Conservation (phyloP, 2,888 invertebrate genomes). For the Cephus nigrinus region DNA sequence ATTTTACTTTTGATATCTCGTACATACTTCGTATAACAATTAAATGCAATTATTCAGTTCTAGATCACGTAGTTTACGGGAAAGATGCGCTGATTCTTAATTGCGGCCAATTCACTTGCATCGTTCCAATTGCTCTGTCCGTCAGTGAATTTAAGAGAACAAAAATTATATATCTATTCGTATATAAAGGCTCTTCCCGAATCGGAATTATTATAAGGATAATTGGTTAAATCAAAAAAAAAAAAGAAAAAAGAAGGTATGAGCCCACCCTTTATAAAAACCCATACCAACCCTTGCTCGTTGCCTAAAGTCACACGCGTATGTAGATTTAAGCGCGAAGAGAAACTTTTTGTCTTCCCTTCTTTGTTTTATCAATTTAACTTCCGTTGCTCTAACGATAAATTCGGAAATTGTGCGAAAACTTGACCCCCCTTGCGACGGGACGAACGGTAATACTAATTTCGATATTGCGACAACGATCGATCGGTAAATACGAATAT, state of each 20-base stretch:
- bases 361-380: no score
- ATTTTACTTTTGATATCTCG: not conserved
- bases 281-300: not conserved
- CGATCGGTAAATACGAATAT: not conserved
- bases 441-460: not conserved
- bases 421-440: not conserved
- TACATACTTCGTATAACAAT: constrained; percentile 27
- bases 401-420: not conserved
- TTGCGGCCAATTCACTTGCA: not conserved
- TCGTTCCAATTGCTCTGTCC: not conserved
- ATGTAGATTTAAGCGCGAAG: not conserved
- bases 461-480: not conserved
- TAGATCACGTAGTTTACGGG: not conserved
- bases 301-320: not conserved
- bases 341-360: not conserved
- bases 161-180: not conserved
- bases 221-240: not conserved
- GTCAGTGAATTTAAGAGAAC: not conserved
- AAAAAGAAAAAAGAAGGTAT: not conserved
- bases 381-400: not conserved
- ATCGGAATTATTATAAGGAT: not conserved
- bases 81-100: not conserved
- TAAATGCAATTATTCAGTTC: constrained; percentile 25
- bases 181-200: not conserved
- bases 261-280: not conserved